These are phyloP conservation scores for Mirounga angustirostris DNA, from an alignment of 2,113 vertebrate species.

Conservation along the genomic window DNA sequence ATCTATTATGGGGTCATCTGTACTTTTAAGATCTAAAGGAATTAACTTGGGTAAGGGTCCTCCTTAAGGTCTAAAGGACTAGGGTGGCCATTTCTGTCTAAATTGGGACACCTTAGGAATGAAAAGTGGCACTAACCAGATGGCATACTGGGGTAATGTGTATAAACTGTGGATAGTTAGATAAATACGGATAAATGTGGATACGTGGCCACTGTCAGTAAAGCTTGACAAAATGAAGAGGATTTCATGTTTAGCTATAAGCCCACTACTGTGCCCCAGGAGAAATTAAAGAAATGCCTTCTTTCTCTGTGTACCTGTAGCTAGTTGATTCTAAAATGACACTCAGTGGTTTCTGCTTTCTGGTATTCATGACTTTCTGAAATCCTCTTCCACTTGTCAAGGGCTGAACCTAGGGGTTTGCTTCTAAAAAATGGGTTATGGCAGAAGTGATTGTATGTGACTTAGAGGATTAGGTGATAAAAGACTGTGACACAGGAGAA, in stretches of 20 bases:
- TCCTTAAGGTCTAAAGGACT: neutral
- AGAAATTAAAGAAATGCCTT: neutral
- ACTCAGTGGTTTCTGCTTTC: neutral
- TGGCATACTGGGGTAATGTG: neutral
- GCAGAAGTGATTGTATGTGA: neutral
- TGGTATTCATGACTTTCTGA: neutral
- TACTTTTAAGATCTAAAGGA: neutral
- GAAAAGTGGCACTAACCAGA: neutral
- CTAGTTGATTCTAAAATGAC: neutral
- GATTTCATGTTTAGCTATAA: neutral
- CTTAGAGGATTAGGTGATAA: neutral
- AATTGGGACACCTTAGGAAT: neutral
- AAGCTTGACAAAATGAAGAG: neutral
- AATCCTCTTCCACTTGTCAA: neutral
- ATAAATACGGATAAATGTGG: neutral
- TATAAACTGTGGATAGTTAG: neutral
- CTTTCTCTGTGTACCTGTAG: neutral
- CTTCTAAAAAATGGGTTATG: neutral
- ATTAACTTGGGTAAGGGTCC: neutral
- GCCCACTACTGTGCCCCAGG: neutral
- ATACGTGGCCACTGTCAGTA: neutral
- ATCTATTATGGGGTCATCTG: neutral
- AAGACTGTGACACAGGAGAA: neutral
- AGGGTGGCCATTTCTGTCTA: neutral
- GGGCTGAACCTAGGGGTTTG: neutral